Evolutionary conservation across 1,140 invertebrate species (phyloP), one percentile per base, ranked within the genome.

Genomic region (Oedothorax gibbosus): DNA sequence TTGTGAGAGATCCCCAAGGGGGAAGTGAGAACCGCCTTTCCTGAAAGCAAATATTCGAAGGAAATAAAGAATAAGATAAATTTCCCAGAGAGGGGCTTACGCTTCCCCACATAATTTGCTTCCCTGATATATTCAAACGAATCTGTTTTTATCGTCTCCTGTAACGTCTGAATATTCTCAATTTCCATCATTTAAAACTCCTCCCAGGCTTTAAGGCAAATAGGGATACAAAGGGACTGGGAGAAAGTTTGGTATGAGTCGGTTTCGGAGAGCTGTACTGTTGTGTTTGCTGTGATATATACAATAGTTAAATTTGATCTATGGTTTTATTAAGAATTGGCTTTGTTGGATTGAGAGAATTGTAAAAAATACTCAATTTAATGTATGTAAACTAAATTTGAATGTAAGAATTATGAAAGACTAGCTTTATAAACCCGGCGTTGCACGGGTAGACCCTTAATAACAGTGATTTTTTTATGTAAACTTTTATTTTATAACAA

Each of bases 131-230:
- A 75, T 75, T 75, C 54, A 75, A 57, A 75, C 54, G 54, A 75
- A 75, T 57, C 53, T 73, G 72, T 75, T 75, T 75, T 75, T 75
- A 75, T 56, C 53, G 20, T 75, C 18, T 57, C 8, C 72, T 75
- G 18, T 57, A 57, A 75, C 54, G 20, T 75, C 18, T 75, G 54
- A 57, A 21, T 60, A 75, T 75, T 60, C 72, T 75, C 72, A 75
- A 35, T 57, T 75, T 75, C 72, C 53, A 75, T 75, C 54, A 60
- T 75, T 75, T 75, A 75, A 75, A 75, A 75, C 20, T 75, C 56
- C 14, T 7, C 72, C 71, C 14, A 57, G 72, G 11, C 54, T 75
- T 57, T 14, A 75, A 51, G 69, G 54, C 18, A 71, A 53, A 10
- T 15, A 15, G 20, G 15, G 8, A 51, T 18, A 60, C n/a, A 10